Evolutionary conservation across 2,113 vertebrate genomes (phyloP).

Genomic region (Psittacus erithacus): DNA sequence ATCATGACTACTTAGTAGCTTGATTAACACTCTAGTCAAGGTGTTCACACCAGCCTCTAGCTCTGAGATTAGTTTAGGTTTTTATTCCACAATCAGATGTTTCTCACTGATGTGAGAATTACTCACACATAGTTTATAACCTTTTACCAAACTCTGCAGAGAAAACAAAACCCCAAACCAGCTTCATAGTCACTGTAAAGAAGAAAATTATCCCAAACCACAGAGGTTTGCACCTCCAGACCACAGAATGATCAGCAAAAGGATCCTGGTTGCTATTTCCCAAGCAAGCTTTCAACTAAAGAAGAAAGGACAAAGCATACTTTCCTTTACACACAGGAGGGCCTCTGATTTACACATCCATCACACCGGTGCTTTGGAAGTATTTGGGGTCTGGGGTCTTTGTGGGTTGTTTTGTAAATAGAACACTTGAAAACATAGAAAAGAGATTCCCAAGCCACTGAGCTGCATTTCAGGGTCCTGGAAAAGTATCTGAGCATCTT

Average conservation of each 20-base stretch:
- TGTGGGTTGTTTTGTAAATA: not conserved
- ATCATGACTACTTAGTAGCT: not conserved
- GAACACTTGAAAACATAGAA: not conserved
- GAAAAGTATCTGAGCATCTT: not conserved
- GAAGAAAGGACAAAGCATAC: not conserved
- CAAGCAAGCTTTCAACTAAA: not conserved
- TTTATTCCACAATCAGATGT: not conserved
- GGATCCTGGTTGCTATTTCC: not conserved
- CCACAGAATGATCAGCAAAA: not conserved
- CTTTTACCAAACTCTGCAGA: not conserved
- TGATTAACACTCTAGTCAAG: not conserved
- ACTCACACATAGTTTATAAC: rapidly evolving
- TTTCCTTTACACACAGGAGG: not conserved
- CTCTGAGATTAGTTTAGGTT: not conserved
- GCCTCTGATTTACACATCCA: not conserved
- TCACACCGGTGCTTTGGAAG: no score
- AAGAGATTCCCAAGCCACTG: not conserved
- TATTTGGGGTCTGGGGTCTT: rapidly evolving
- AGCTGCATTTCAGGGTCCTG: not conserved
- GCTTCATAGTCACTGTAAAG: not conserved
- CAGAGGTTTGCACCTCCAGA: not conserved
- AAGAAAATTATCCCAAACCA: not conserved
- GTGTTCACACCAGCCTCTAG: not conserved
- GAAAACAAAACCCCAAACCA: no score
- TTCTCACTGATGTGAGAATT: not conserved